Evolutionary conservation across 1,140 invertebrate species (phyloP), one percentile per base, ranked within the genome.

Genomic region (Pteromalus puparum): DNA sequence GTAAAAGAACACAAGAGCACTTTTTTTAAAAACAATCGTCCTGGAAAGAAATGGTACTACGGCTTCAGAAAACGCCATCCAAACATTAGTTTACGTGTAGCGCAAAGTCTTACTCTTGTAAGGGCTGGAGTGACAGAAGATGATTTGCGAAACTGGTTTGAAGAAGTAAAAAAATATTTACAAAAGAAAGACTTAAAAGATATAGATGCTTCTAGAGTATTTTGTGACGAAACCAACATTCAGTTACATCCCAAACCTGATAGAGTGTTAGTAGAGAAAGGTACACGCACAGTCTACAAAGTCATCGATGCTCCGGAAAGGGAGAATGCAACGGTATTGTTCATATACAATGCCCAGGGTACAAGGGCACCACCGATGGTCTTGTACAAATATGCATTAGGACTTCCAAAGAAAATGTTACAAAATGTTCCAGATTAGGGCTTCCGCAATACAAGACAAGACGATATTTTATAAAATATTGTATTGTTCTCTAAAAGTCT

Each of bases 201-300:
- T 90, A 28, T 86, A 81, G 74, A 89, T 76, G 87, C 91, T n/a
- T 68, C 84, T 30, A 84, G 89, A 77, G 88, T 90, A 42, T 91
- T 88, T 34, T 88, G 87, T 5, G 91, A 91, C 81, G 90, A 91
- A 88, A 89, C 86, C 61, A 88, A 86, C 53, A 88, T 91, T 87
- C 85, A 77, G 30, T 72, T 91, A 30, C 90, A 87, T 86, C 91
- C 89, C 21, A 90, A 90, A 86, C 87, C 87, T 28, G 72, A 72
- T 7, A 74, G 61, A 65, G 81, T 85, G 26, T 48, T 85, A 5
- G 73, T 76, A 7, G 68, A 75, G 81, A 87, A 81, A 78, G 81
- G 81, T 24, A 53, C 72, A 2, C 76, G 82, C 74, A 70, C 72
- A n/a, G 81, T 83, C 1, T 85, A 87, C 28, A 83, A 80, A 5